A percentile compares a stretch with the other conserved stretches of the same genome.
Conservation (phyloP, 2,113 vertebrate species). For the Camelus dromedarius region DNA sequence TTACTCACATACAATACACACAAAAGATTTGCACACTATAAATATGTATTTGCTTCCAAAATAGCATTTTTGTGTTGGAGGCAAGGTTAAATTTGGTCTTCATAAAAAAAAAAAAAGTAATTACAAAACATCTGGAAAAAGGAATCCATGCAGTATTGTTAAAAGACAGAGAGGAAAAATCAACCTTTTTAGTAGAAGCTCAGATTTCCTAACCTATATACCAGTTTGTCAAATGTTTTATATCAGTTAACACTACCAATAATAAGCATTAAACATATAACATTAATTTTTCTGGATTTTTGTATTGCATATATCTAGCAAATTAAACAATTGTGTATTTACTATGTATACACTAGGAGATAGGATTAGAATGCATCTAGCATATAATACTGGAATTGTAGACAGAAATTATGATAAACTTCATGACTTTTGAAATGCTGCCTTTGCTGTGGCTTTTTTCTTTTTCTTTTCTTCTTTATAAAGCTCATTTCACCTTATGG, state of each 20-base stretch:
- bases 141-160: background rate
- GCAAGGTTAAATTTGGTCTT: background rate
- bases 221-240: background rate
- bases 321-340: background rate
- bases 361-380: background rate
- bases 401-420: background rate
- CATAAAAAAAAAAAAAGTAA: background rate
- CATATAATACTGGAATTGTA: background rate
- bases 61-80: background rate
- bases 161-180: background rate
- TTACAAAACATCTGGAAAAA: background rate
- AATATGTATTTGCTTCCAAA: slow-evolving; percentile 21
- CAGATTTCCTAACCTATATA: background rate
- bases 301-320: background rate
- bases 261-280: background rate
- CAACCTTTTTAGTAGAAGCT: background rate
- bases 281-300: background rate
- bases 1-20: background rate
- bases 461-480: too few relatives aligned
- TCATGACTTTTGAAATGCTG: background rate
- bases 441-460: background rate
- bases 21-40: slow-evolving; percentile 5
- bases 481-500: background rate
- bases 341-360: background rate
- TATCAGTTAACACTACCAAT: background rate